Evolutionary conservation across 2,797 vertebrate species (phyloP).

Genomic region (Amblyraja radiata): DNA sequence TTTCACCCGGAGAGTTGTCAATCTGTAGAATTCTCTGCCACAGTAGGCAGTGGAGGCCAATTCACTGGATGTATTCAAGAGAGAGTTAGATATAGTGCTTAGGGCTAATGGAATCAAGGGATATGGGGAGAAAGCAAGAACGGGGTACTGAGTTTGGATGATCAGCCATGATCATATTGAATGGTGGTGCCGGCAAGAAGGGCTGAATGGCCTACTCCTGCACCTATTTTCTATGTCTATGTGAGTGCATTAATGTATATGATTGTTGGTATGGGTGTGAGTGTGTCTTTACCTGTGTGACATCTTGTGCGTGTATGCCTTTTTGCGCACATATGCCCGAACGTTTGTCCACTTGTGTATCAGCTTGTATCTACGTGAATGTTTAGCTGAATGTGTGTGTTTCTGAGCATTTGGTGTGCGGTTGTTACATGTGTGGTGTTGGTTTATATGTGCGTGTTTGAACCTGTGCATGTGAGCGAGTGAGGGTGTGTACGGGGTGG

Average conservation of each 20-base stretch:
- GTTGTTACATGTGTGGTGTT: neutral
- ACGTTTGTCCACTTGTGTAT: neutral
- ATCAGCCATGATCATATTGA: too few relatives aligned
- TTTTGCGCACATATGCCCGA: neutral
- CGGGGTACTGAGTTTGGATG: too few relatives aligned
- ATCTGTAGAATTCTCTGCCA: too few relatives aligned
- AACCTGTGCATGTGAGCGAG: slow-evolving; percentile 58
- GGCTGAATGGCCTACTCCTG: too few relatives aligned
- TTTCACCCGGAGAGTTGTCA: too few relatives aligned
- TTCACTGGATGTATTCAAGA: too few relatives aligned
- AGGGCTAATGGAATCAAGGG: too few relatives aligned
- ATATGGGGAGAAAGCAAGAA: too few relatives aligned
- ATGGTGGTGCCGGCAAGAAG: too few relatives aligned
- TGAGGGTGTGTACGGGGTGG: slow-evolving; percentile 95
- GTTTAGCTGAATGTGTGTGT: neutral
- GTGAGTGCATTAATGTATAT: neutral
- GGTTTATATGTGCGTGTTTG: neutral
- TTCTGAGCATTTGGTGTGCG: neutral
- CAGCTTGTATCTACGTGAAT: neutral
- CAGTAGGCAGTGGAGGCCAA: too few relatives aligned
- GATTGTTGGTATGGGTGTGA: neutral
- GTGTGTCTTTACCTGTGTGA: neutral
- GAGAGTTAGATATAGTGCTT: too few relatives aligned
- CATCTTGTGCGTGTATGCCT: neutral
- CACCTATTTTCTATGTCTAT: neutral